Percentiles rank a stretch among this genome's conserved stretches.
Evolutionary conservation across 2,888 invertebrate species (phyloP).

Genomic region (Aphelenchoides bicaudatus): DNA sequence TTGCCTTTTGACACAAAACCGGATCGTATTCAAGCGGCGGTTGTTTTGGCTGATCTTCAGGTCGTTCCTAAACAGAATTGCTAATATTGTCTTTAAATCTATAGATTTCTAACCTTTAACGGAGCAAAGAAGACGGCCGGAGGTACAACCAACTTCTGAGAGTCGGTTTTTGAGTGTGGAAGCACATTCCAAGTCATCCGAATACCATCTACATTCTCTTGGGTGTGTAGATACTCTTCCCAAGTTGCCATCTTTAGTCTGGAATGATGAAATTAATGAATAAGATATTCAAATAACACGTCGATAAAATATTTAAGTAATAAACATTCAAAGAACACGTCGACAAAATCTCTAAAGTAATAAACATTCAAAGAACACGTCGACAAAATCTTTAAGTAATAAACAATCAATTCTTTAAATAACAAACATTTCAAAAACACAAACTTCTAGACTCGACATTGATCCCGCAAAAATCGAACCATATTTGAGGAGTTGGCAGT

Average conservation of each 20-base stretch:
- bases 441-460: no score
- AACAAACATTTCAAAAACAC: no score
- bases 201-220: slow-evolving; percentile 93
- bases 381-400: no score
- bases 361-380: no score
- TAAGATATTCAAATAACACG: no score
- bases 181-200: slow-evolving; percentile 98
- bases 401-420: no score
- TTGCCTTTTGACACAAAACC: slow-evolving; percentile 84
- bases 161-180: slow-evolving; percentile 87
- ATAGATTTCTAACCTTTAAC: slow-evolving; percentile 76
- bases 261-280: background rate
- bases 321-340: no score
- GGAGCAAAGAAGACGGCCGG: slow-evolving; percentile 91
- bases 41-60: slow-evolving; percentile 68
- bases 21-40: slow-evolving; percentile 97
- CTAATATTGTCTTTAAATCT: background rate
- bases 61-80: slow-evolving; percentile 45
- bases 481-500: no score
- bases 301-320: no score
- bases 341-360: no score
- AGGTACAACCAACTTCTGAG: slow-evolving; percentile 90
- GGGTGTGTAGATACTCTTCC: slow-evolving; percentile 73
- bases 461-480: no score
- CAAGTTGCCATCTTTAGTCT: slow-evolving; percentile 43